phyloP scores from a whole-genome alignment of 2,888 invertebrate species.

The Athalia cordata region DNA sequence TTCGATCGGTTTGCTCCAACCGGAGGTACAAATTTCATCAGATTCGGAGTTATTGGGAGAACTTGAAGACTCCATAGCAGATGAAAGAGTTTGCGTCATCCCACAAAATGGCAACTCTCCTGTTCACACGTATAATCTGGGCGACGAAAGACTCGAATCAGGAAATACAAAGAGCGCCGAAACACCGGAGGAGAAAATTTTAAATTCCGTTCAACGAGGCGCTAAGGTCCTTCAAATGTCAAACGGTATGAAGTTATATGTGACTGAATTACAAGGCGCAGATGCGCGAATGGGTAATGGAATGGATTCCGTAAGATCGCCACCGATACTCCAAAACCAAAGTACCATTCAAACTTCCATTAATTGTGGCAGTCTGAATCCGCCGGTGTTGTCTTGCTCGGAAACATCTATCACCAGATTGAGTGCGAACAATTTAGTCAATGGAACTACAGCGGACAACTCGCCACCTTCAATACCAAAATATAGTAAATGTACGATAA shows the following conservation, averaged over 20 bases:
- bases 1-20: too few relatives aligned
- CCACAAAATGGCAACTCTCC: not conserved
- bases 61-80: not conserved
- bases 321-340: slow-evolving; percentile 33
- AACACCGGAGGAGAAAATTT: not conserved
- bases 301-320: not conserved
- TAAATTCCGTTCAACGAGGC: slow-evolving; percentile 8
- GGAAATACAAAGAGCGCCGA: slow-evolving; percentile 1
- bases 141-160: slow-evolving; percentile 5
- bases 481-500: not conserved
- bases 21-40: too few relatives aligned
- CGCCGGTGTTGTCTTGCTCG: slow-evolving; percentile 18
- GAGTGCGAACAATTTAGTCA: not conserved
- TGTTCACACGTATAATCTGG: not conserved
- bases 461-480: not conserved
- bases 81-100: not conserved
- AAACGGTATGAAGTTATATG: slow-evolving; percentile 17
- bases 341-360: slow-evolving; percentile 26
- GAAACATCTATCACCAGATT: slow-evolving; percentile 22
- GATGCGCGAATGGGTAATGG: not conserved
- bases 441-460: not conserved
- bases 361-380: slow-evolving; percentile 20
- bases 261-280: not conserved
- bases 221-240: slow-evolving; percentile 22
- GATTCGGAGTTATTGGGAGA: too few relatives aligned